Percentiles rank a stretch among this genome's conserved stretches.
phyloP scores from a whole-genome alignment of 2,113 vertebrate genomes.

The Gallinago jamesoni region DNA sequence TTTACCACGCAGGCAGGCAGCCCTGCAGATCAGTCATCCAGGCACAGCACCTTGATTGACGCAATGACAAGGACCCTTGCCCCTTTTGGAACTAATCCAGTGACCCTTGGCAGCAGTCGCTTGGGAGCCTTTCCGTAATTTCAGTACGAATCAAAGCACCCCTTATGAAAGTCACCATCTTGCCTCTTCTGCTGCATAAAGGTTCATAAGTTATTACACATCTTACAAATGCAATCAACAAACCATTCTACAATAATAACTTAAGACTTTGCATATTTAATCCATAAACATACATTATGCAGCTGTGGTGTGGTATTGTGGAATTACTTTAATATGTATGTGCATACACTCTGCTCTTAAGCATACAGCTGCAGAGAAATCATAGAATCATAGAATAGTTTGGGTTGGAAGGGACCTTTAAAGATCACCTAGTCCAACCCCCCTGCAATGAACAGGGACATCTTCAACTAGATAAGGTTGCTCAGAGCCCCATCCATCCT shows the following conservation, averaged over 20 bases:
- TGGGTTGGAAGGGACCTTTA: background rate
- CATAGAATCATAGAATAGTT: background rate
- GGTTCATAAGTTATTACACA: background rate
- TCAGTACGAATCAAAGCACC: background rate
- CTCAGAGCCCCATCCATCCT: background rate
- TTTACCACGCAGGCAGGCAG: background rate
- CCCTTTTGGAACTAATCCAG: background rate
- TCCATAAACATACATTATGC: background rate
- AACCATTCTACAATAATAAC: background rate
- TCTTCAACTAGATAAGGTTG: background rate
- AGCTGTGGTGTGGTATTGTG: background rate
- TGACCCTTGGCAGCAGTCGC: background rate
- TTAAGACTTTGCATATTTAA: background rate
- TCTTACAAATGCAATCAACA: background rate
- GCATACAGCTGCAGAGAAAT: background rate
- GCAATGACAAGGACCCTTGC: background rate
- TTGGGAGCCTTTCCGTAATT: background rate
- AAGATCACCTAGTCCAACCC: background rate
- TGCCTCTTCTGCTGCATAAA: background rate
- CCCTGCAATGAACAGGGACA: background rate
- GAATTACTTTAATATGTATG: background rate
- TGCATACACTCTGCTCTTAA: background rate
- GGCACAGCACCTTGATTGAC: background rate
- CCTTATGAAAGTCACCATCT: background rate
- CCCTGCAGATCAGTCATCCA: background rate